Conservation (phyloP, 2,113 vertebrate species). For the cat (Felis catus) region F.catus_Fca126_mat1.0 CM031412.1:231806001-231806500, state of each 20-base stretch:
- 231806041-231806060: not conserved
- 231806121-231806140: rapidly evolving
- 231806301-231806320: not conserved
- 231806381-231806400: not conserved
- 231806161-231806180: not conserved
- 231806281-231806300: not conserved
- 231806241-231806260: not conserved
- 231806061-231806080: not conserved
- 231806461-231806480: not conserved
- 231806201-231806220: rapidly evolving
- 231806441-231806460: slow-evolving; percentile 23
- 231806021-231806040: not conserved
- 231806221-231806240: not conserved
- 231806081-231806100: rapidly evolving
- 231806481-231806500: slow-evolving; percentile 48
- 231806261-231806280: not conserved
- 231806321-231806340: not conserved
- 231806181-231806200: not conserved
- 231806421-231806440: slow-evolving; percentile 16
- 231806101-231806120: not conserved
- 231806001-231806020: rapidly evolving
- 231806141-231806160: not conserved
- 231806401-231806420: not conserved
- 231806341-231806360: not conserved
- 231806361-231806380: not conserved